Evolutionary conservation across 2,113 vertebrate species (phyloP).

Genomic region (Xiphophorus maculatus): DNA sequence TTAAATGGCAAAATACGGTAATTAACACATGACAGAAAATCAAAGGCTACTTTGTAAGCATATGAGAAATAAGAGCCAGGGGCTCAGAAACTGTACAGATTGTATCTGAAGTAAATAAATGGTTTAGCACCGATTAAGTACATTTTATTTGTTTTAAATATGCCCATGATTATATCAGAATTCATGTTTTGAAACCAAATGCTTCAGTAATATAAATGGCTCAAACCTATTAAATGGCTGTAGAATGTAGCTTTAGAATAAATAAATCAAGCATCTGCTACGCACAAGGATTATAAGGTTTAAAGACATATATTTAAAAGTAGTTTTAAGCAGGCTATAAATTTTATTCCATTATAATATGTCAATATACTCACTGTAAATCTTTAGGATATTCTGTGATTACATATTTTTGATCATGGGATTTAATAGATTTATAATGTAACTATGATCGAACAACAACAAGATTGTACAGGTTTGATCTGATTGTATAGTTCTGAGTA

Average conservation of each 20-base stretch:
- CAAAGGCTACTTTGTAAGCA: conserved; percentile 98
- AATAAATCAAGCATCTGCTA: background rate
- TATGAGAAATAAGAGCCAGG: conserved; percentile 94
- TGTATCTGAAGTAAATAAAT: conserved; percentile 92
- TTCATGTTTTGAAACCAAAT: conserved; percentile 2
- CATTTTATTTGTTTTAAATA: conserved; percentile 52
- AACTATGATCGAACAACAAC: too few species aligned
- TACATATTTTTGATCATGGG: background rate
- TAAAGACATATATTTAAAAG: background rate
- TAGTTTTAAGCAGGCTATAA: background rate
- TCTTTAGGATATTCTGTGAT: background rate
- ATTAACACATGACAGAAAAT: conserved; percentile 99
- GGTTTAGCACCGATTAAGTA: conserved; percentile 84
- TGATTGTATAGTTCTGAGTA: too few species aligned
- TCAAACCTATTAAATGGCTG: background rate
- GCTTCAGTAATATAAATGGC: background rate
- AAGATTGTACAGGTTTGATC: too few species aligned
- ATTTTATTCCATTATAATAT: background rate
- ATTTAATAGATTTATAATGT: too few species aligned
- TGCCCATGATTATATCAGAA: conserved; percentile 17
- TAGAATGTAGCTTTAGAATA: background rate
- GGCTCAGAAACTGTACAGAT: conserved; percentile 89
- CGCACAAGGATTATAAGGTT: background rate
- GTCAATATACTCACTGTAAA: background rate
- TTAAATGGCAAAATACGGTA: conserved; percentile 98